Percentiles rank a stretch among this genome's conserved stretches.
Conservation (phyloP, 1,140 invertebrate genomes). For the Elymnias hypermnestra region DNA sequence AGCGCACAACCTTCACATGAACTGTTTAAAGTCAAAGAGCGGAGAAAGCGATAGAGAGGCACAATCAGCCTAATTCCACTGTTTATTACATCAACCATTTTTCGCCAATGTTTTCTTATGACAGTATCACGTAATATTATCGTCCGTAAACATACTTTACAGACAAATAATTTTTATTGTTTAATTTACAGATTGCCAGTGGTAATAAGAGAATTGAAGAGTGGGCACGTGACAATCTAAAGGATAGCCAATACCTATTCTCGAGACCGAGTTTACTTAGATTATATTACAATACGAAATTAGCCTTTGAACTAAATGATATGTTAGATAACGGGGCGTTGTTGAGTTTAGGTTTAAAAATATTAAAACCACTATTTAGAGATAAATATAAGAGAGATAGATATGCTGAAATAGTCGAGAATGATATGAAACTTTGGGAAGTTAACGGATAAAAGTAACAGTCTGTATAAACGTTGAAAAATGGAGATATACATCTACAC, state of each 20-base stretch:
- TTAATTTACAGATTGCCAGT: slow-evolving; percentile 79
- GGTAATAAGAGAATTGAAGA: slow-evolving; percentile 85
- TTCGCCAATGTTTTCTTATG: too few species aligned
- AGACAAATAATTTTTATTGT: not conserved
- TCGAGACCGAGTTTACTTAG: slow-evolving; percentile 86
- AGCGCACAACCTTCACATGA: too few species aligned
- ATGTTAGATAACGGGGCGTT: slow-evolving; percentile 87
- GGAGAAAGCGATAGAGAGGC: too few species aligned
- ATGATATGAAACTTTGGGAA: slow-evolving; percentile 91
- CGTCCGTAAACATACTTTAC: too few species aligned
- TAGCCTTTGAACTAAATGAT: slow-evolving; percentile 82
- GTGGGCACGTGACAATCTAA: slow-evolving; percentile 83
- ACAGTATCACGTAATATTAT: too few species aligned
- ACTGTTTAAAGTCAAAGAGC: too few species aligned
- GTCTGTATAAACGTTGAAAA: not conserved
- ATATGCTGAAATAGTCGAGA: slow-evolving; percentile 90
- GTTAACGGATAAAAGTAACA: slow-evolving; percentile 86
- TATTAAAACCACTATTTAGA: slow-evolving; percentile 84
- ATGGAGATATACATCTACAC: too few species aligned
- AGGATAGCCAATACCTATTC: slow-evolving; percentile 86
- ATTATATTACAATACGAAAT: slow-evolving; percentile 83
- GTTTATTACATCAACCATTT: too few species aligned
- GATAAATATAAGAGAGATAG: slow-evolving; percentile 81
- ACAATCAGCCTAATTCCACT: too few species aligned
- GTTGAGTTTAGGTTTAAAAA: slow-evolving; percentile 84